Conservation (phyloP, 1,140 invertebrate genomes). For the Elysia chlorotica region DNA sequence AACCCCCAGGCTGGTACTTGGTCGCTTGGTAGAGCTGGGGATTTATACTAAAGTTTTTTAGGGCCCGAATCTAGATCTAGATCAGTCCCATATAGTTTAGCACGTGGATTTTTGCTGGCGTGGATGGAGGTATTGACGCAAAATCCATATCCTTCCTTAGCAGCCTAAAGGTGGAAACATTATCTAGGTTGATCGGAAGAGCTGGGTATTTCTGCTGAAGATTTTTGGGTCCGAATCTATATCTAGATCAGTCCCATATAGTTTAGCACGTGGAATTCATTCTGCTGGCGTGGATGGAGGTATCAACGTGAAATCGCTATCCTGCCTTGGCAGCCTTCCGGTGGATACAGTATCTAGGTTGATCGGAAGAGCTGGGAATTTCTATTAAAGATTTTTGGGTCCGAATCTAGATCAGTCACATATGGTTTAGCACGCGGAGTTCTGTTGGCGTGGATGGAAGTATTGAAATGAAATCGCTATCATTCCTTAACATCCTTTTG, state of each 20-base stretch:
- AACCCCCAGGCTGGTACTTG: constrained; percentile 66
- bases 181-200: background rate
- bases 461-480: no score
- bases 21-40: background rate
- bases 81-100: constrained; percentile 59
- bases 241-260: constrained; percentile 59
- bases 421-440: constrained; percentile 63
- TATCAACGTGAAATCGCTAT: constrained; percentile 62
- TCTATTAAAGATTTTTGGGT: no score
- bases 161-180: constrained; percentile 68
- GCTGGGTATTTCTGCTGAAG: no score
- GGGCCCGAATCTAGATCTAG: no score
- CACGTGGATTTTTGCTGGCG: constrained; percentile 64
- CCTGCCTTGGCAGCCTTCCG: constrained; percentile 69
- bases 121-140: constrained; percentile 65
- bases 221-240: no score
- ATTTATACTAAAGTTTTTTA: no score
- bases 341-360: constrained; percentile 48
- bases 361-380: background rate
- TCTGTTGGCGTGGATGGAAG: no score
- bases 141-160: constrained; percentile 66
- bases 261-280: constrained; percentile 63
- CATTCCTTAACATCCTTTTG: no score
- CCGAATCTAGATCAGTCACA: no score
- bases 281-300: constrained; percentile 66